Conservation (phyloP, 2,113 vertebrate genomes). For the Archilochus colubris region DNA sequence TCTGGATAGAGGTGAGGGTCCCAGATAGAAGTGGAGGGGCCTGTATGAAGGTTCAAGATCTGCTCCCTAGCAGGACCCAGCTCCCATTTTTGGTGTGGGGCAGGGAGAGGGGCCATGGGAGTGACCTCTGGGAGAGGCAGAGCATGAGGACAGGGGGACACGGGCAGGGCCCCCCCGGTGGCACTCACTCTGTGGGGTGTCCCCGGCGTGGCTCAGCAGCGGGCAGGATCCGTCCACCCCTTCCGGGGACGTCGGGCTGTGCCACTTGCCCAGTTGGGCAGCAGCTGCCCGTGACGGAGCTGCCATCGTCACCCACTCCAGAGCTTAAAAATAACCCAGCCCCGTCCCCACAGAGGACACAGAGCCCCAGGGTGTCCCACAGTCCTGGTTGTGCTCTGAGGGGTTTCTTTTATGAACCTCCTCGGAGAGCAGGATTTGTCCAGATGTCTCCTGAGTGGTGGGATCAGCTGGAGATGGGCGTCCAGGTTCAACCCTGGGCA, state of each 20-base stretch:
- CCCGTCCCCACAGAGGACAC: rapidly evolving
- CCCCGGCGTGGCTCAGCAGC: not conserved
- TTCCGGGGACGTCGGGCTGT: not conserved
- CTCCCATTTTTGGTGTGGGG: not conserved
- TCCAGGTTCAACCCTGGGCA: not conserved
- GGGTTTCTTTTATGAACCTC: not conserved
- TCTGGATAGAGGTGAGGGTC: not conserved
- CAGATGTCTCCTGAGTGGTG: rapidly evolving
- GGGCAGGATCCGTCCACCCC: not conserved
- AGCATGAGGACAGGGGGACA: rapidly evolving
- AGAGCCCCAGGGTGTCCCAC: not conserved
- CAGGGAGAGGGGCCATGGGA: not conserved
- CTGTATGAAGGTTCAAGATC: not conserved
- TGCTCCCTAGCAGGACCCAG: not conserved
- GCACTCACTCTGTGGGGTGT: not conserved
- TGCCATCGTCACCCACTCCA: rapidly evolving
- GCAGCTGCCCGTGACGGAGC: not conserved
- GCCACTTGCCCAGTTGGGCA: not conserved
- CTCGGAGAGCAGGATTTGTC: not conserved
- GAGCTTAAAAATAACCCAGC: not conserved
- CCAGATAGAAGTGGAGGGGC: not conserved
- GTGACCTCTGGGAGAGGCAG: not conserved
- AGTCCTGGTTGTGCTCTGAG: rapidly evolving
- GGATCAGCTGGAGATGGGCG: rapidly evolving
- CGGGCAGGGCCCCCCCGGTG: not conserved